These are phyloP conservation scores for Callithrix jacchus DNA, from an alignment of 2,113 vertebrate species.

Conservation along the genomic window DNA sequence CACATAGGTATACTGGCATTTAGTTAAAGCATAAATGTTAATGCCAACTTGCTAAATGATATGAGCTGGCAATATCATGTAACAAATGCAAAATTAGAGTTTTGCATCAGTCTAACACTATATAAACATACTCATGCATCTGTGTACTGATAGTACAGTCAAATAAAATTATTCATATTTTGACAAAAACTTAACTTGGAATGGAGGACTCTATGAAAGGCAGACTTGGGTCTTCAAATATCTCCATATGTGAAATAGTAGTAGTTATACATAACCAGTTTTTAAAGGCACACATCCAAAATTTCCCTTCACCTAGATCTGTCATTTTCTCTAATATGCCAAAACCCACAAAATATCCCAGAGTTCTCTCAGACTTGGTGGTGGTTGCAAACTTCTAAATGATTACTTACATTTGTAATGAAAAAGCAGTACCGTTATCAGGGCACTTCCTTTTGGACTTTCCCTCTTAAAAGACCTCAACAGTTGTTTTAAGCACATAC, in stretches of 20 bases:
- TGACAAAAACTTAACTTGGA: neutral
- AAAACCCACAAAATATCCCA: neutral
- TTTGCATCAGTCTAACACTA: neutral
- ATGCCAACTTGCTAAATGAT: neutral
- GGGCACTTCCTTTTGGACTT: neutral
- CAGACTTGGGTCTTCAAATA: neutral
- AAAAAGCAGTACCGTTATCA: neutral
- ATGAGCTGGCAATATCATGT: neutral
- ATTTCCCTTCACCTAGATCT: neutral
- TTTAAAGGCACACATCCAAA: slow-evolving; percentile 11
- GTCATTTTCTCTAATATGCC: neutral
- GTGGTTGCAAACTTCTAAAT: neutral
- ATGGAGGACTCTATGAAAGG: neutral
- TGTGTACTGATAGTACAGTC: neutral
- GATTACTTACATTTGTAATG: neutral
- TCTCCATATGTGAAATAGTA: neutral
- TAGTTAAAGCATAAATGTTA: slow-evolving; percentile 32
- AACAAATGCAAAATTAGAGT: slow-evolving; percentile 15
- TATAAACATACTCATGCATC: neutral
- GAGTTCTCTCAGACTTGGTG: neutral
- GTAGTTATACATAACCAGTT: neutral
- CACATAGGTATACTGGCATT: neutral
- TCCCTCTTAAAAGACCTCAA: neutral
- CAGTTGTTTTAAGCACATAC: neutral
- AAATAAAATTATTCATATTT: neutral